These are phyloP conservation scores for Vultur gryphus DNA, from an alignment of 2,797 vertebrate genomes.

Conservation along the genomic window DNA sequence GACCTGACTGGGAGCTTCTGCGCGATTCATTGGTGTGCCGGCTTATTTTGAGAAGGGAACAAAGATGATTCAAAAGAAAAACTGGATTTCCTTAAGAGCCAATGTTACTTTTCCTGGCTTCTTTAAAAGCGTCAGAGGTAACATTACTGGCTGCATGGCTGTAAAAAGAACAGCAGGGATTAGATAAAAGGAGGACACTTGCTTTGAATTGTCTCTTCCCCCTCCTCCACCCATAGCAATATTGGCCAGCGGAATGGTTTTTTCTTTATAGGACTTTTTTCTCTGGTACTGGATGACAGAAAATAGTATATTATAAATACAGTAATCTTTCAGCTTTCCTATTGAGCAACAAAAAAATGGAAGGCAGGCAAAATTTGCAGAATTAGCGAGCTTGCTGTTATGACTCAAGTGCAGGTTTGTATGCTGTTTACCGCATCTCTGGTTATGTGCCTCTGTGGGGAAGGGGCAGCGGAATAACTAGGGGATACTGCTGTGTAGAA, in stretches of 20 bases:
- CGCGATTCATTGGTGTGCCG: not conserved
- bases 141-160: not conserved
- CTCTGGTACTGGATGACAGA: not conserved
- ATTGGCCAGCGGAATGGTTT: not conserved
- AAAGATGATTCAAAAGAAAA: not conserved
- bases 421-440: not conserved
- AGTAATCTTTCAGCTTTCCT: not conserved
- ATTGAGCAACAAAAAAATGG: not conserved
- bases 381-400: not conserved
- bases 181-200: constrained; percentile 15
- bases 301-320: not conserved
- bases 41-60: not conserved
- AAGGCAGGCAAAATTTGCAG: not conserved
- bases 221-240: not conserved
- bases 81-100: not conserved
- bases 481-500: not conserved
- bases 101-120: not conserved
- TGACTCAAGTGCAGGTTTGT: not conserved
- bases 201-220: constrained; percentile 11
- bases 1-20: not conserved
- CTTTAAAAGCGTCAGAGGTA: not conserved
- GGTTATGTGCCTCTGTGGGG: not conserved
- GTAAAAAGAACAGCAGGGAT: constrained; percentile 19
- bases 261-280: not conserved
- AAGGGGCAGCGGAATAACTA: not conserved